These are phyloP conservation scores for Telmatherina bonti DNA, from an alignment of 2,797 vertebrate genomes.

Conservation along the genomic window DNA sequence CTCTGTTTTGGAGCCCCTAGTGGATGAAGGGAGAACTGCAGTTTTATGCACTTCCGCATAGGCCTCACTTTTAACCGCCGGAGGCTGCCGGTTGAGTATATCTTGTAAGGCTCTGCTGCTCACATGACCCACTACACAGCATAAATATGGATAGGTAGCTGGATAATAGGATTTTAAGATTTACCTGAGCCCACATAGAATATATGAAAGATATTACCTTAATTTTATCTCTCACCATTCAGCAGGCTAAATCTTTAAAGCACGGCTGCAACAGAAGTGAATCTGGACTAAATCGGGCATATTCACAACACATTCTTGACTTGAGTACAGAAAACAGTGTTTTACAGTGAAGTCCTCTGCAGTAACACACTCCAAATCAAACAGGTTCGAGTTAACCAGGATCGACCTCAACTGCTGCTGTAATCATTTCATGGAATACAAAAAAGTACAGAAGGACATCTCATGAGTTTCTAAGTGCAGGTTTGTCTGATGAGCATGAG, in stretches of 20 bases:
- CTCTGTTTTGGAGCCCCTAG: too few species aligned
- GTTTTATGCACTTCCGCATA: too few species aligned
- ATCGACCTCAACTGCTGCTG: constrained; percentile 17
- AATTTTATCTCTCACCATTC: constrained; percentile 2
- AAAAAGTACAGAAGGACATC: not conserved
- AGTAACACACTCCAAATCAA: not conserved
- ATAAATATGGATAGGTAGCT: constrained; percentile 13
- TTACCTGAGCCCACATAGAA: constrained; percentile 2
- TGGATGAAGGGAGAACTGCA: too few species aligned
- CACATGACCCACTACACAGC: constrained; percentile 31
- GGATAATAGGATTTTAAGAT: constrained; percentile 15
- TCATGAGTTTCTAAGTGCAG: constrained; percentile 26
- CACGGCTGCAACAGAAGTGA: not conserved
- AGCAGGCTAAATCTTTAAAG: not conserved
- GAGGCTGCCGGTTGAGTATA: too few species aligned
- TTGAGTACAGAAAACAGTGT: not conserved
- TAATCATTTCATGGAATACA: constrained; percentile 23
- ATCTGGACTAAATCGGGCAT: not conserved
- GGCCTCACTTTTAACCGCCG: too few species aligned
- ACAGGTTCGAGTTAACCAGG: too few species aligned
- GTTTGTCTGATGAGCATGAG: constrained; percentile 3
- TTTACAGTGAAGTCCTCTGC: not conserved
- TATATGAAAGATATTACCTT: constrained; percentile 5
- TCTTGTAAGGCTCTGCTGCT: constrained; percentile 9
- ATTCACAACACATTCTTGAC: not conserved